phyloP scores from a whole-genome alignment of 2,888 invertebrate genomes.

The Pterostichus niger region DNA sequence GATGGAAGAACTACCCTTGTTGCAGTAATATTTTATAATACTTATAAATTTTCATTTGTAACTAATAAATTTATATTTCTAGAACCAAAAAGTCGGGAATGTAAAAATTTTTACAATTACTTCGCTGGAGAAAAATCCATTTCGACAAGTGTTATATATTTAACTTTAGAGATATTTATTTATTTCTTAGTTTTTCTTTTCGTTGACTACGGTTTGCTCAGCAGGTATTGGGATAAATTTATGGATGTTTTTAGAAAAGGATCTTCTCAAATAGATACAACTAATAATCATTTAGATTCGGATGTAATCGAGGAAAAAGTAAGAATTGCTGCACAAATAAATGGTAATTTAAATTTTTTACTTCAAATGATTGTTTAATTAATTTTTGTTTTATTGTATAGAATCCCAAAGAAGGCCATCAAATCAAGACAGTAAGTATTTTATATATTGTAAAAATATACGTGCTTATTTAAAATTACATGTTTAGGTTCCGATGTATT shows the following conservation, averaged over 20 bases:
- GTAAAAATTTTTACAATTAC: slow-evolving; percentile 36
- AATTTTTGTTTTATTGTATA: background rate
- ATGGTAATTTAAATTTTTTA: slow-evolving; percentile 20
- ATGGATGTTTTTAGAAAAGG: slow-evolving; percentile 26
- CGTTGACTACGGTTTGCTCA: slow-evolving; percentile 73
- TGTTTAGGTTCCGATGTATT: slow-evolving; percentile 76
- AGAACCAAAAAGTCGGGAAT: slow-evolving; percentile 45
- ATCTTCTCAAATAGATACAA: slow-evolving; percentile 48
- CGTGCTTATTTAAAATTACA: slow-evolving; percentile 50
- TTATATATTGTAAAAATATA: background rate
- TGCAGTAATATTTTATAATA: slow-evolving; percentile 71
- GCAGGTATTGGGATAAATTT: slow-evolving; percentile 1
- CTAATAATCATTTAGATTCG: slow-evolving; percentile 68
- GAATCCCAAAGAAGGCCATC: slow-evolving; percentile 2
- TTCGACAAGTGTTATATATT: slow-evolving; percentile 28
- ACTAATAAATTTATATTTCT: background rate
- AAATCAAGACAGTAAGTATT: slow-evolving; percentile 33
- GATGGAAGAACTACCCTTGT: slow-evolving; percentile 69
- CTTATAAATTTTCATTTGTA: background rate
- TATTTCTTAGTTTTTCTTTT: slow-evolving; percentile 49
- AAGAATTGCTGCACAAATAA: slow-evolving; percentile 70
- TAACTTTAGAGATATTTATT: slow-evolving; percentile 42
- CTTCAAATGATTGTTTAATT: background rate
- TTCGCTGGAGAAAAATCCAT: slow-evolving; percentile 37
- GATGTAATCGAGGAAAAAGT: slow-evolving; percentile 75